phyloP scores from a whole-genome alignment of 2,797 vertebrate species.

The Coracias cyanogaster region DNA sequence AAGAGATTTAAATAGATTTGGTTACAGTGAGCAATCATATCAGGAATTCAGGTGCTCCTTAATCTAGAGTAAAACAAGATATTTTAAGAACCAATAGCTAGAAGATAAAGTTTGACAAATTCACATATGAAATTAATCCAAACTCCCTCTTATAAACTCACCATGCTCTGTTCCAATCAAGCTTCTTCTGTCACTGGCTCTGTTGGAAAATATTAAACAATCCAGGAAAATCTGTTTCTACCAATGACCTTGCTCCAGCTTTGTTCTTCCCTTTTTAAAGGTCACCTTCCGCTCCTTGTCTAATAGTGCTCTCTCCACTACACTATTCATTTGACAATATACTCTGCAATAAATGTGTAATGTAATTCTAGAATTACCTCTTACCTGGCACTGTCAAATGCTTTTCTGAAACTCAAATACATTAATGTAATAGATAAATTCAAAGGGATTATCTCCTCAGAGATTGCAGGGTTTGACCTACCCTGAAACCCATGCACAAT shows the following conservation, averaged over 20 bases:
- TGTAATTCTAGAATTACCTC: background rate
- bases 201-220: background rate
- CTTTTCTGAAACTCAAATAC: background rate
- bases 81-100: background rate
- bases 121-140: background rate
- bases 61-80: background rate
- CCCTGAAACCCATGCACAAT: background rate
- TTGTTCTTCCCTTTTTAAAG: background rate
- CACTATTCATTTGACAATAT: background rate
- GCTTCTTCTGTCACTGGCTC: background rate
- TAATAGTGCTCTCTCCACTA: background rate
- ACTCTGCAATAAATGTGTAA: background rate
- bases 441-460: background rate
- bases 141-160: background rate
- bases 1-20: background rate
- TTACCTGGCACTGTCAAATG: background rate
- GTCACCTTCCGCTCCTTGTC: background rate
- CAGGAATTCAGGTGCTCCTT: background rate
- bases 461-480: background rate
- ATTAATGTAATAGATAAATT: no score
- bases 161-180: background rate
- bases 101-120: background rate
- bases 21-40: background rate
- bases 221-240: background rate
- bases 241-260: fast-evolving